Base-by-base conservation (phyloP, 2,888 invertebrate genomes). In the Cryptocheilus praepositus region DNA sequence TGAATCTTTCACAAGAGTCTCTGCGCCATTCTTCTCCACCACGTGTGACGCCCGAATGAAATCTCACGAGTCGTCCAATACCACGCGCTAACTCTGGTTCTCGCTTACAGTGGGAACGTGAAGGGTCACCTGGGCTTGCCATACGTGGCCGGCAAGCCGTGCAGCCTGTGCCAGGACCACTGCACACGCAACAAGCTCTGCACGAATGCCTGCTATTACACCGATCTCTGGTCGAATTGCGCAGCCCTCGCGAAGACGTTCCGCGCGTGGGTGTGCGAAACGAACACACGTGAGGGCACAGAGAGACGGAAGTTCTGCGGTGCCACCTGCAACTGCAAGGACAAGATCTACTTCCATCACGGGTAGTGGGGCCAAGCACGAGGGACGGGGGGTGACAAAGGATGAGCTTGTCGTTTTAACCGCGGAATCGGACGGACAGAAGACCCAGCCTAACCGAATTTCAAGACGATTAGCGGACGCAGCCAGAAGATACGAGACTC, bases 201-300 rank as follows among this genome's bases (percentile, higher is more conserved):
- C 89, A 93, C 92, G 46, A 95, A 95, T 89, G 84, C 92, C 0
- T 95, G 95, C 82, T 90, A 91, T 45, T 91, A 91, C 70, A 92
- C 92, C 49, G 94, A 95, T 86, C 89, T 91, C 45, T 95, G 92
- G 92, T 92, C 92, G 61, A 95, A 95, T 88, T 95, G 95, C 86
- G 89, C 89, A 19, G 92, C 93, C 61, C 89, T 95, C 22, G 88
- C 92, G 71, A 83, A 89, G 68, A 90, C 90, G 54, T 92, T 92
- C 90, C 91, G 89, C 54, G 89, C 87, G 45, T 93, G 93, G 93
- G 87, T 93, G 8, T 93, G 93, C 82, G 88, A 90, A 56, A 90
- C 90, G 57, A 86, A 89, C 53, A 91, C 91, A 4, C 84, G 88
- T 16, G 90, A 92, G 71, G 92, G 93, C 44, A 90, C 91, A 5